Evolutionary conservation across 2,113 vertebrate genomes (phyloP).

Genomic region (Cebidichthys violaceus): DNA sequence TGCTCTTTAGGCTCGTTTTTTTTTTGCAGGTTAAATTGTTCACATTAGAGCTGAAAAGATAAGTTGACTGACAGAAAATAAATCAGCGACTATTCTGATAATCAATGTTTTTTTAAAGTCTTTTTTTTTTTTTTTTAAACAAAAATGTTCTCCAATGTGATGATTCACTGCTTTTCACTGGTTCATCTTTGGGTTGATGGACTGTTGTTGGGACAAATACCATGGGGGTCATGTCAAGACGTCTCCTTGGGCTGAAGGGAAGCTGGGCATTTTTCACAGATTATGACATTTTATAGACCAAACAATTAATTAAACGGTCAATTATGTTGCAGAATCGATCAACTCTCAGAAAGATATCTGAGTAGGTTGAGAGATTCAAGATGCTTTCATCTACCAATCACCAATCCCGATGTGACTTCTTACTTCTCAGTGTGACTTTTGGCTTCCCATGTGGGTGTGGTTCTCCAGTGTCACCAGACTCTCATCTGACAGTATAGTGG

Average conservation of each 20-base stretch:
- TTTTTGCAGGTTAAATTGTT: background rate
- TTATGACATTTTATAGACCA: background rate
- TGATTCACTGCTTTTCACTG: background rate
- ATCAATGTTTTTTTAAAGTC: background rate
- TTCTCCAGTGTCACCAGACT: background rate
- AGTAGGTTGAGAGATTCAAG: background rate
- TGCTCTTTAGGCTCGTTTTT: background rate
- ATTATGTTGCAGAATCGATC: too few species aligned
- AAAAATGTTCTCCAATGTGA: background rate
- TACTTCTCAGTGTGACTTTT: background rate
- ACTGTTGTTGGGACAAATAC: background rate
- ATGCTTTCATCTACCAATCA: background rate
- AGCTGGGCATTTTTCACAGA: background rate
- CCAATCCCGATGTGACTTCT: background rate
- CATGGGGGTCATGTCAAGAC: background rate
- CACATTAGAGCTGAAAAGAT: background rate
- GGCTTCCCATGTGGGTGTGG: background rate
- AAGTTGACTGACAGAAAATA: background rate
- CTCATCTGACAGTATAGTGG: slow-evolving; percentile 13
- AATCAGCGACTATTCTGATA: background rate
- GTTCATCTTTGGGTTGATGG: background rate
- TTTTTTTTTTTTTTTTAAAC: background rate
- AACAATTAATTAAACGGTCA: background rate
- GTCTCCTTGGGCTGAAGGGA: background rate
- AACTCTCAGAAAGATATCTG: background rate